These are phyloP conservation scores for Clarias fuscus DNA, from an alignment of 2,797 vertebrate species.

Conservation along the genomic window DNA sequence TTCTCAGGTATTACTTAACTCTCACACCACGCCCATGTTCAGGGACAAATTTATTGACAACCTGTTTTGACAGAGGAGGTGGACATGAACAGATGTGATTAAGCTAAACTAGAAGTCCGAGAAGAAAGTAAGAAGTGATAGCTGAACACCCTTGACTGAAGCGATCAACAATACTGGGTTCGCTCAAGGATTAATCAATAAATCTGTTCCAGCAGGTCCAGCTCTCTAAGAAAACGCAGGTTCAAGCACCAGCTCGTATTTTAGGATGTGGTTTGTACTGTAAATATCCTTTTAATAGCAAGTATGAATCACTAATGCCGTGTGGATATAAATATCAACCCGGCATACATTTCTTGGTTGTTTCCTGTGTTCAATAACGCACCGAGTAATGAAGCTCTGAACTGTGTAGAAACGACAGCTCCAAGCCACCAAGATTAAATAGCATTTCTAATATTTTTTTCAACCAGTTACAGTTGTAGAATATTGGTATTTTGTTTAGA, in stretches of 20 bases:
- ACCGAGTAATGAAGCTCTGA: conserved; percentile 40
- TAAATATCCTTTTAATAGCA: conserved; percentile 21
- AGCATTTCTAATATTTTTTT: conserved; percentile 31
- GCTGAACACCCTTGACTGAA: conserved; percentile 43
- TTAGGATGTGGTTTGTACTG: background rate
- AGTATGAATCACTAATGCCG: conserved; percentile 17
- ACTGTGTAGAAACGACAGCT: conserved; percentile 29
- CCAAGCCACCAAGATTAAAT: conserved; percentile 45
- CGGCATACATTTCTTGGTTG: conserved; percentile 23
- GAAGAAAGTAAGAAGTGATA: background rate
- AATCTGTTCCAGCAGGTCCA: conserved; percentile 2
- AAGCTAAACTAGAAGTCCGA: conserved; percentile 18
- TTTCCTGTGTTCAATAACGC: conserved; percentile 30
- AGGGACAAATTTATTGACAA: conserved; percentile 44
- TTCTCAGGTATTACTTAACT: conserved; percentile 3
- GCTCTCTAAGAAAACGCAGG: background rate
- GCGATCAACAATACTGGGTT: conserved; percentile 46
- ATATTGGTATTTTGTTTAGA: background rate
- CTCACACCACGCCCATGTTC: conserved; percentile 36
- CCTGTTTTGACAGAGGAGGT: conserved; percentile 31
- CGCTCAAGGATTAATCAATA: conserved; percentile 52
- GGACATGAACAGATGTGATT: conserved; percentile 51
- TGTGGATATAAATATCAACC: conserved; percentile 19
- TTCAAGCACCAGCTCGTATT: conserved; percentile 3
- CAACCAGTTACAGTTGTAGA: conserved; percentile 3